Evolutionary conservation across 2,888 invertebrate genomes (phyloP), one percentile per base, ranked within the genome.

Genomic region (Drosophila anomelani): DNA sequence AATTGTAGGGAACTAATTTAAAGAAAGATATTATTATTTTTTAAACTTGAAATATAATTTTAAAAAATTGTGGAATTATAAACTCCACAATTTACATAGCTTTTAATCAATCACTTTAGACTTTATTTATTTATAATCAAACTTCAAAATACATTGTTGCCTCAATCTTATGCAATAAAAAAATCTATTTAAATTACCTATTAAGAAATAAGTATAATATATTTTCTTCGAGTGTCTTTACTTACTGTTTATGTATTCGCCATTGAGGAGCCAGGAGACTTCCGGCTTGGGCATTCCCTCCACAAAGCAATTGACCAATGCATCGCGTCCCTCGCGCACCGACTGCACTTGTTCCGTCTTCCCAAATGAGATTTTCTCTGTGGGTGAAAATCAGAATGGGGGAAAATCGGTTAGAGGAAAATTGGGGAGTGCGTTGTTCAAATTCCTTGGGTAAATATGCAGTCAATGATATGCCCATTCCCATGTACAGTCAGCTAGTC

Each of bases 331-430:
- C 90, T 94, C 94, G 54, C 91, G 91, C 10, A 93, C 94, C 59
- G 91, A 93, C 80, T 94, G 94, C 64, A 93, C 91, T 43, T 90
- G 81, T 43, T 93, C 93, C 46, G 94, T 94, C 79, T 94, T 94
- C 84, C 92, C 92, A 90, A 94, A 95, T 58, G 93, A 92, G 62
- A 95, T 93, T 69, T 94, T 93, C 78, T 93, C 94, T 95, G 91
- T 72, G 72, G 67, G 71, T 49, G 59, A 59, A 67, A 73, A 68
- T 53, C 32, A 34, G 23, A 53, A 13, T 15, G 36, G 38, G 44
- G 59, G 44, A 44, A 26, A 64, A 38, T 26, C 20, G 32, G 49
- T 20, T 12, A 26, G 29, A 39, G 58, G 39, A 51, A 20, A 64
- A 32, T 13, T 6, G 2, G 49, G 8, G 4, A 4, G 13, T 51